These are phyloP conservation scores for Pocillopora verrucosa DNA, from an alignment of 64 coral and sea anemone genomes.

Conservation along the genomic window DNA sequence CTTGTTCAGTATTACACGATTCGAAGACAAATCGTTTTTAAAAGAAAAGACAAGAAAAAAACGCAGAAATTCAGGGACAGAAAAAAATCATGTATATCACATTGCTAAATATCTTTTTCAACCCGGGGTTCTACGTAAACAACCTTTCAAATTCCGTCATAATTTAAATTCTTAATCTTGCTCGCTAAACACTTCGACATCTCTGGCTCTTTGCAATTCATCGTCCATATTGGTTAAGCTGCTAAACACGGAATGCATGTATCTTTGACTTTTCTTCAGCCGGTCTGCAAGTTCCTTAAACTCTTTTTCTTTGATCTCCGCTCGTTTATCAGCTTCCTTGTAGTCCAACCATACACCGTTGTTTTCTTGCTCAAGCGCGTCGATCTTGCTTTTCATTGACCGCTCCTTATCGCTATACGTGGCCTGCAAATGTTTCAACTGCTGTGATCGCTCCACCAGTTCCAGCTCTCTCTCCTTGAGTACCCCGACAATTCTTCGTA, in stretches of 20 bases:
- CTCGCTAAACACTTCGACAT: constrained; percentile 13
- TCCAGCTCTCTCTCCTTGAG: constrained; percentile 84
- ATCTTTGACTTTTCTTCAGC: constrained; percentile 67
- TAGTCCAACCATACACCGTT: constrained; percentile 72
- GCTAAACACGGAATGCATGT: constrained; percentile 70
- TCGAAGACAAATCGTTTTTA: no score
- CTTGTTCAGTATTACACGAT: no score
- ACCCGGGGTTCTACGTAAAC: not conserved
- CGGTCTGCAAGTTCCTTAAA: constrained; percentile 64
- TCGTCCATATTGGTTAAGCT: constrained; percentile 87
- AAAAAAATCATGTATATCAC: not conserved
- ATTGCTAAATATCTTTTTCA: not conserved
- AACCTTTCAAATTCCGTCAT: not conserved
- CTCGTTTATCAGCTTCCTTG: constrained; percentile 69
- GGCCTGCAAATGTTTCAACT: constrained; percentile 66
- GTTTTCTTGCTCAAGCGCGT: constrained; percentile 61
- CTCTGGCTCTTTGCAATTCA: constrained; percentile 73
- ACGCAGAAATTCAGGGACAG: no score
- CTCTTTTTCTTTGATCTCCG: constrained; percentile 75
- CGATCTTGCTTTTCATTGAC: constrained; percentile 63
- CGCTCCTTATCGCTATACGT: constrained; percentile 43
- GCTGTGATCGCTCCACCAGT: constrained; percentile 45
- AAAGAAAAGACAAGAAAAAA: no score
- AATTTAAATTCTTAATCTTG: not conserved
- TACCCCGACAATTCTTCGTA: constrained; percentile 50